Conservation (phyloP, 2,113 vertebrate genomes). For the Erinaceus europaeus region DNA sequence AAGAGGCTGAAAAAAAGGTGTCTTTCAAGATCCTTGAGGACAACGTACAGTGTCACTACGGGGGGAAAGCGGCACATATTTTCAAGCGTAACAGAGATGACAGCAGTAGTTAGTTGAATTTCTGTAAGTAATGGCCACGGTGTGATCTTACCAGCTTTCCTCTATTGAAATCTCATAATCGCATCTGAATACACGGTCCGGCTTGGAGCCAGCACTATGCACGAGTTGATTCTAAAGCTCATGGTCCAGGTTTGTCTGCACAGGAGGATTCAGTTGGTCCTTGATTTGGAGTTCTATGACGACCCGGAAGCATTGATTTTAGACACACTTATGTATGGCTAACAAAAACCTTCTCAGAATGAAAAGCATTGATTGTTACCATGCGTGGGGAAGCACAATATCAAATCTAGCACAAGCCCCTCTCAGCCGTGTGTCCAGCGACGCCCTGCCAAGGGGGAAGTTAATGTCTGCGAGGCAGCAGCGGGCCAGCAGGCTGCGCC, state of each 20-base stretch:
- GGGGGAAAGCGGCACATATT: constrained; percentile 73
- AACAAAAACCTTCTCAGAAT: constrained; percentile 52
- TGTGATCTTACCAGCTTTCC: constrained; percentile 65
- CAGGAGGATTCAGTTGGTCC: constrained; percentile 81
- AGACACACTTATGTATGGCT: constrained; percentile 70
- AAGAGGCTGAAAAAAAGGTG: constrained; percentile 74
- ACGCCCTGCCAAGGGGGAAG: constrained; percentile 26
- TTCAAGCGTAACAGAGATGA: constrained; percentile 72
- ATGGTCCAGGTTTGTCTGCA: constrained; percentile 70
- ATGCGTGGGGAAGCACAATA: constrained; percentile 60
- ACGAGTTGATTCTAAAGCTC: constrained; percentile 74
- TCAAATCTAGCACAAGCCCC: background rate
- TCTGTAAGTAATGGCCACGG: constrained; percentile 59
- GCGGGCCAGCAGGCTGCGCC: constrained; percentile 21
- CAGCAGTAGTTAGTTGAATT: constrained; percentile 56
- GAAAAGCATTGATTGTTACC: constrained; percentile 51
- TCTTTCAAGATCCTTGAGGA: constrained; percentile 77
- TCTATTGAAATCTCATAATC: constrained; percentile 74
- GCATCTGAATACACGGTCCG: constrained; percentile 77
- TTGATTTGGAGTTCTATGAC: constrained; percentile 70
- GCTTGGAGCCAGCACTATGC: constrained; percentile 79
- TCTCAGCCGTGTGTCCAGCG: background rate
- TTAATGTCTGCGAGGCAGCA: background rate
- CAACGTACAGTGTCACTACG: constrained; percentile 63
- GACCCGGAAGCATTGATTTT: constrained; percentile 76